Evolutionary conservation across 2,113 vertebrate species (phyloP), one percentile per base, ranked within the genome.

Genomic region (Gopherus flavomarginatus): DNA sequence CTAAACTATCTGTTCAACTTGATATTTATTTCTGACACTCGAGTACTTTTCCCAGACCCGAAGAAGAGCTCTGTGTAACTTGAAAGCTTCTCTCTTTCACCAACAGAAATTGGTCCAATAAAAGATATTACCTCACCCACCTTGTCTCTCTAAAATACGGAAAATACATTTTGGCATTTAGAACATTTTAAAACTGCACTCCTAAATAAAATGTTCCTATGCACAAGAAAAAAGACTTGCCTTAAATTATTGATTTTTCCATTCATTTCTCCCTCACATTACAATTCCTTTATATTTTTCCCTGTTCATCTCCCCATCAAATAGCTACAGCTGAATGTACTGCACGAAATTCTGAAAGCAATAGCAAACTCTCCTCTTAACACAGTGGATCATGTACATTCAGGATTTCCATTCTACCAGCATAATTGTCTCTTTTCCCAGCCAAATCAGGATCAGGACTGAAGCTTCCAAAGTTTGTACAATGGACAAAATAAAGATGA

Each of bases 401-500:
- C 19, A 83, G n/a, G 59, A 50, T 86, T 94, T 42, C 81, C 38
- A 92, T 89, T 22, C 5, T 5, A 93, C 65, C 16, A 87, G 54
- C 62, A 92, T 85, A 95, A 95, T 89, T 94, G 27, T 54, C 72
- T 47, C 69, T 54, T 86, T 19, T 57, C 44, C 52, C 83, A 52
- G 52, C 77, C 54, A 81, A 17, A 50, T 94, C 83, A 80, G 22
- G 80, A 22, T 87, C 44, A 92, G 72, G 90, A 96, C 10, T 49
- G 86, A 95, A 82, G 72, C 26, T 90, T 29, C 81, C 72, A 47
- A 86, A 86, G 50, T 94, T 90, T 22, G 2, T 93, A 31, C 17
- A 83, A 52, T 16, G 91, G 77, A 77, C 86, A 96, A 97, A 96
- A 90, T 95, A 93, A 92, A 95, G 27, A 86, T 26, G n/a, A 53